phyloP scores from a whole-genome alignment of 2,113 vertebrate species.

The Pluvialis apricaria region DNA sequence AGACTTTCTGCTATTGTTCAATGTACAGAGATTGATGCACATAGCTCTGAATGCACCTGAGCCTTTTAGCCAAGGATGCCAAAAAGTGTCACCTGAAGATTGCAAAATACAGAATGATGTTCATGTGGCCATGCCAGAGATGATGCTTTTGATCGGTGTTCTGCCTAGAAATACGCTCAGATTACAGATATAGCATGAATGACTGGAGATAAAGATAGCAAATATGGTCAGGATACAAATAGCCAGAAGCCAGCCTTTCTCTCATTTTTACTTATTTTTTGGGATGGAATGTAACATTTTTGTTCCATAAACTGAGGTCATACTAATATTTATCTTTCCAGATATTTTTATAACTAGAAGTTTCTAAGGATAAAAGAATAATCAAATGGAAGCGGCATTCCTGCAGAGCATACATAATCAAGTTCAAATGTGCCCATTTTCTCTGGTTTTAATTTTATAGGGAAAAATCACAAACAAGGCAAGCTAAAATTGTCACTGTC shows the following conservation, averaged over 20 bases:
- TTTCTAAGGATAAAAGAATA: neutral
- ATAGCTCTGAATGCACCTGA: neutral
- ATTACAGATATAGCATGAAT: neutral
- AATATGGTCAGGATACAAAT: neutral
- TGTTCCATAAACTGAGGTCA: neutral
- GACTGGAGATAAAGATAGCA: neutral
- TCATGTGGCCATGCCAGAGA: neutral
- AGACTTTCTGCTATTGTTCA: neutral
- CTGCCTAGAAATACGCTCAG: neutral
- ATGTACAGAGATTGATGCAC: neutral
- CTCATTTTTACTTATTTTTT: neutral
- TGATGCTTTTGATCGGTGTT: neutral
- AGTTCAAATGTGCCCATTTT: neutral
- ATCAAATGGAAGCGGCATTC: neutral
- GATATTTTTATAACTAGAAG: neutral
- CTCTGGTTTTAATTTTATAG: neutral
- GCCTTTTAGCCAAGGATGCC: neutral
- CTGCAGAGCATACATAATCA: neutral
- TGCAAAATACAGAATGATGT: neutral
- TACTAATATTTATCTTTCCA: neutral
- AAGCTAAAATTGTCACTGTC: neutral
- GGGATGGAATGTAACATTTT: neutral
- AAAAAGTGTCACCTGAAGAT: neutral
- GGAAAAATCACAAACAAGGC: neutral
- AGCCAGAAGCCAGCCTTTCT: neutral